Conservation (phyloP, 2,888 invertebrate species). For the Pachydiplax longipennis region DNA sequence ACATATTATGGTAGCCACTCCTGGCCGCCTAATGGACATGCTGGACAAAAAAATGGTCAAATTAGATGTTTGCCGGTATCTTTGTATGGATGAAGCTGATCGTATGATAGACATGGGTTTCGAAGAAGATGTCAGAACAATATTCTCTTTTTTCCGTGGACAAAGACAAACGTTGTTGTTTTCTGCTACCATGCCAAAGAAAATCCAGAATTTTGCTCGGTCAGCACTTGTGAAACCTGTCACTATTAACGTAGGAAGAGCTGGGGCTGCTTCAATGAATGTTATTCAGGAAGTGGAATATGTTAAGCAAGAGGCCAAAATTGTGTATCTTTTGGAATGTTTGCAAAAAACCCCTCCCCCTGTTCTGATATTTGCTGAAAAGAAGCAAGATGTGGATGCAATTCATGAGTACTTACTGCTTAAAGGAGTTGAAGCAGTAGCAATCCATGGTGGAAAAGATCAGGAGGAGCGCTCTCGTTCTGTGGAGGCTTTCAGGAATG, state of each 20-base stretch:
- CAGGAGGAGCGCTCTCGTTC: conserved; percentile 96
- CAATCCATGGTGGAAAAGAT: conserved; percentile 98
- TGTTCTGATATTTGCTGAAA: conserved; percentile 97
- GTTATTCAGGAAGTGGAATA: conserved; percentile 97
- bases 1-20: conserved; percentile 98
- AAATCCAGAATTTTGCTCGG: conserved; percentile 97
- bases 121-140: conserved; percentile 98
- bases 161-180: conserved; percentile 96
- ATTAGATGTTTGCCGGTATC: conserved; percentile 87
- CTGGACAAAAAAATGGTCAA: conserved; percentile 95
- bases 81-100: conserved; percentile 99
- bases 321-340: conserved; percentile 91
- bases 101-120: conserved; percentile 99
- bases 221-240: conserved; percentile 96
- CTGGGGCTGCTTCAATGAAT: conserved; percentile 96
- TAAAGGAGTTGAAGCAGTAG: conserved; percentile 97
- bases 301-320: conserved; percentile 96
- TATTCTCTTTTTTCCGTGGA: conserved; percentile 96
- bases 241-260: conserved; percentile 97
- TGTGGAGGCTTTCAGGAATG: conserved; percentile 90
- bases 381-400: conserved; percentile 98
- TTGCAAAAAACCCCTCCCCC: conserved; percentile 96
- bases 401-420: conserved; percentile 97
- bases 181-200: conserved; percentile 99
- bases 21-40: conserved; percentile 98